A percentile compares a stretch with the other conserved stretches of the same genome.
These are phyloP conservation scores for Artibeus lituratus DNA, from an alignment of 2,797 vertebrate species.

Conservation along the genomic window DNA sequence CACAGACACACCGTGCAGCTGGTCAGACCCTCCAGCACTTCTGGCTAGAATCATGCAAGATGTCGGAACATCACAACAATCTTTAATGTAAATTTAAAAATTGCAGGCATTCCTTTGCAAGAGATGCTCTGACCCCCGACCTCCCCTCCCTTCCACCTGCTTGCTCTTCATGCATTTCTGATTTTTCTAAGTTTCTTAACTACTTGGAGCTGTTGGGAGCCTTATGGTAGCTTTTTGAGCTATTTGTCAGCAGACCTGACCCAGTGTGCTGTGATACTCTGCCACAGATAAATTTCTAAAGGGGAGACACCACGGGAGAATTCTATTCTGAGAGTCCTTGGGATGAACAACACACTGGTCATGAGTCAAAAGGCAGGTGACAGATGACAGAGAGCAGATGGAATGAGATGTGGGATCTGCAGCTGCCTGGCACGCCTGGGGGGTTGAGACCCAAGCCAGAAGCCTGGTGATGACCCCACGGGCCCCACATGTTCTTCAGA, in stretches of 20 bases:
- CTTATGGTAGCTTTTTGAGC: not conserved
- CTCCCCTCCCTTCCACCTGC: not conserved
- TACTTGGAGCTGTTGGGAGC: not conserved
- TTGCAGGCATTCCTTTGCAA: not conserved
- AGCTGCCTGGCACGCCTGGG: not conserved
- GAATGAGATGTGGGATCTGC: not conserved
- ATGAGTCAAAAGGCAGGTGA: not conserved
- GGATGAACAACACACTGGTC: fast-evolving
- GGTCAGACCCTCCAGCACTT: fast-evolving
- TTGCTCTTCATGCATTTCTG: fast-evolving
- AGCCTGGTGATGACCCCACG: not conserved
- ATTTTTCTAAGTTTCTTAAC: not conserved
- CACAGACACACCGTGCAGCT: fast-evolving
- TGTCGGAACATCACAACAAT: fast-evolving
- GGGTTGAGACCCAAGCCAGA: not conserved
- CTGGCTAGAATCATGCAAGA: not conserved
- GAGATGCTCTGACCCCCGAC: fast-evolving
- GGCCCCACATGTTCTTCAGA: not conserved
- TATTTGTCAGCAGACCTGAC: not conserved
- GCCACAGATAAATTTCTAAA: not conserved
- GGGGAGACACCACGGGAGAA: not conserved
- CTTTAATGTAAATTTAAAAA: fast-evolving
- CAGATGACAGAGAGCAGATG: not conserved
- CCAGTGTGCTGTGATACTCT: not conserved
- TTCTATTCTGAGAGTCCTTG: not conserved